Evolutionary conservation across 2,797 vertebrate species (phyloP).

Genomic region (Hyperoplus lanceolatus): DNA sequence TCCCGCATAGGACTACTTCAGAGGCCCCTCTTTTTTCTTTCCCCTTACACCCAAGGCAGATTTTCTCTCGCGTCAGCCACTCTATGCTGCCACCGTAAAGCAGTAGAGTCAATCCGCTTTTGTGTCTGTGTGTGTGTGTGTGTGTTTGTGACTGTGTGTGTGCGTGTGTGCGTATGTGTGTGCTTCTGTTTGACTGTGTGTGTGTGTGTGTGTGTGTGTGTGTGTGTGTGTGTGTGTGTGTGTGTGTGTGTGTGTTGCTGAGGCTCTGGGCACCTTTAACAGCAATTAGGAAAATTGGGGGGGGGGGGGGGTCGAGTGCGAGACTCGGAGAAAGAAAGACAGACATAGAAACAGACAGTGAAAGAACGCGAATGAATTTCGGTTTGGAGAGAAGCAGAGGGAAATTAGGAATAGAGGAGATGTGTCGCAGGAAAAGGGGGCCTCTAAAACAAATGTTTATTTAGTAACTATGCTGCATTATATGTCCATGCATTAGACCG

Average conservation of each 20-base stretch:
- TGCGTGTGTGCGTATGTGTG: no score
- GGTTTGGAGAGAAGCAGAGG: conserved; percentile 49
- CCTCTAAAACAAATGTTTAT: conserved; percentile 74
- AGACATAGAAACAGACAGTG: conserved; percentile 30
- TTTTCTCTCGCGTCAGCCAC: conserved; percentile 75
- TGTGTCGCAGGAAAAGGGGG: conserved; percentile 54
- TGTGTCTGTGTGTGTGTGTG: conserved; percentile 57
- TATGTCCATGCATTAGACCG: conserved; percentile 49
- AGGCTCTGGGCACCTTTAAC: conserved; percentile 82
- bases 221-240: conserved; percentile 33
- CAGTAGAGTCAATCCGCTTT: conserved; percentile 9
- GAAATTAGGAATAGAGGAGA: conserved; percentile 58
- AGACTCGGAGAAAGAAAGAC: conserved; percentile 41
- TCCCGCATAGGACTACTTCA: conserved; percentile 76
- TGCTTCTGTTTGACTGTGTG: conserved; percentile 51
- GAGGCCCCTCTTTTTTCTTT: conserved; percentile 58
- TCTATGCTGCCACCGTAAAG: conserved; percentile 69
- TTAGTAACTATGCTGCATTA: conserved; percentile 70
- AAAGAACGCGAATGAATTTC: conserved; percentile 49
- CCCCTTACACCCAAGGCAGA: conserved; percentile 59
- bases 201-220: conserved; percentile 61
- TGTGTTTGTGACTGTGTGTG: conserved; percentile 37
- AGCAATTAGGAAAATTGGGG: conserved; percentile 83
- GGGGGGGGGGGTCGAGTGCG: conserved; percentile 30
- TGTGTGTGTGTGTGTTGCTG: conserved; percentile 52